A percentile compares a stretch with the other conserved stretches of the same genome.
These are phyloP conservation scores for Electrona antarctica DNA, from an alignment of 2,113 vertebrate species.

Conservation along the genomic window DNA sequence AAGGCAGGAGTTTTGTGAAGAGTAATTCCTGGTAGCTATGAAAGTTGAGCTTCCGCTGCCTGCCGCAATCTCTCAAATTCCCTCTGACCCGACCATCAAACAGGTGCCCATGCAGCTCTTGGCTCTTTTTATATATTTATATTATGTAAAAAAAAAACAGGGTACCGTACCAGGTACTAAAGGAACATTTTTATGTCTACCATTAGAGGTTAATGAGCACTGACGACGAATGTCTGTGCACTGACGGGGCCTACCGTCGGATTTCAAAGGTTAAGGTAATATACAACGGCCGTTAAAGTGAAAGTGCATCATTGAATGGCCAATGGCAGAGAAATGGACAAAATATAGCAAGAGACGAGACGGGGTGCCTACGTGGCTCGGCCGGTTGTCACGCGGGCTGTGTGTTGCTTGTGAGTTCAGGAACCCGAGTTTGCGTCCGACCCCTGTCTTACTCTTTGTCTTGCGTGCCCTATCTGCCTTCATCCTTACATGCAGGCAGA, in stretches of 20 bases:
- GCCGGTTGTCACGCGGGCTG: too few species aligned
- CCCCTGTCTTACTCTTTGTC: background rate
- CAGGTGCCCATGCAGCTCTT: background rate
- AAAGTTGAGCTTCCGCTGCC: conserved; percentile 1
- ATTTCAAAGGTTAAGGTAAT: conserved; percentile 23
- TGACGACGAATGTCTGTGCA: background rate
- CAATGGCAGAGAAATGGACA: background rate
- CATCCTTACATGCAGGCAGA: too few species aligned
- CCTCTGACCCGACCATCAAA: background rate
- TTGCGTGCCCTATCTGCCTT: background rate
- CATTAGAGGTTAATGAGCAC: background rate
- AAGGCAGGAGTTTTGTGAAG: too few species aligned
- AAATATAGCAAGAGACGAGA: background rate
- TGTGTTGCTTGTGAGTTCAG: too few species aligned
- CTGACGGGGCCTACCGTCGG: conserved; percentile 21
- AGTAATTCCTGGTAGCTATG: background rate
- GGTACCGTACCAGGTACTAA: background rate
- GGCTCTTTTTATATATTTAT: conserved; percentile 7
- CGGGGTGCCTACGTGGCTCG: too few species aligned
- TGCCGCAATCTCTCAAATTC: too few species aligned
- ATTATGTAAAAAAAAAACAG: background rate
- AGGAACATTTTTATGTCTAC: background rate
- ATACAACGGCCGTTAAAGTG: conserved; percentile 5
- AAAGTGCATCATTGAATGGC: conserved; percentile 17
- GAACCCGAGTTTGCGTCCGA: background rate